Evolutionary conservation across 2,113 vertebrate genomes (phyloP), one percentile per base, ranked within the genome.

Genomic region (Callopanchax toddi): DNA sequence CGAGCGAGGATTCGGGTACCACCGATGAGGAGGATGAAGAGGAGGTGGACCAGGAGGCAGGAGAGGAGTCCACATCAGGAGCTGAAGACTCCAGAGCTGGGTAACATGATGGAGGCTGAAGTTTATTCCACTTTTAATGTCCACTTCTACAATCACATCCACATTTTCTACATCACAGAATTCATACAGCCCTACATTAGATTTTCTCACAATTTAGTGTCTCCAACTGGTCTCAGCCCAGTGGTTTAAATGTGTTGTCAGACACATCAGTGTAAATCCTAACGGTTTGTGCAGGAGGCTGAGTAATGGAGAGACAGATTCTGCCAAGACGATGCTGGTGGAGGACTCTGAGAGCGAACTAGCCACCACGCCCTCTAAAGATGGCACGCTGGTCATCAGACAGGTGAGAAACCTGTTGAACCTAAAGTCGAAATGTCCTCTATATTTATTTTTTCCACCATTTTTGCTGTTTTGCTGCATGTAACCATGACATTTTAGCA

Each of bases 11-110:
- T 40, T 99, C 97, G 0, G 97, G 95, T 61, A 99, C 97, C 0
- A 99, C 96, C 0, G 97, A 99, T 1, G 97, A 99, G 57, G 97
- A 99, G 25, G 97, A 99, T 0, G 97, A 99, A 0, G 97, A 99
- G 40, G 97, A 99, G 11, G 94, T 95, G 55, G 97, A 99, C 39
- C 97, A 98, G 87, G 97, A 99, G 78, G 93, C 91, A 6, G 93
- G 93, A 11, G 96, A 97, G 7, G 97, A 99, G 80, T 95, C 97
- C 52, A 94, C 94, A 34, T 98, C 97, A 0, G 97, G 97, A 60
- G 92, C 95, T 0, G 97, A 99, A 81, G 96, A 98, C 89, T 92
- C 94, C 58, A 93, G 95, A 87, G 95, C 95, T 60, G 93, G 93
- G 97, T 99, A 51, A 62, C 3, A 8, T 17, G 1, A 34, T n/a